Conservation (phyloP, 2,797 vertebrate species). For the Etheostoma nigrum region DNA sequence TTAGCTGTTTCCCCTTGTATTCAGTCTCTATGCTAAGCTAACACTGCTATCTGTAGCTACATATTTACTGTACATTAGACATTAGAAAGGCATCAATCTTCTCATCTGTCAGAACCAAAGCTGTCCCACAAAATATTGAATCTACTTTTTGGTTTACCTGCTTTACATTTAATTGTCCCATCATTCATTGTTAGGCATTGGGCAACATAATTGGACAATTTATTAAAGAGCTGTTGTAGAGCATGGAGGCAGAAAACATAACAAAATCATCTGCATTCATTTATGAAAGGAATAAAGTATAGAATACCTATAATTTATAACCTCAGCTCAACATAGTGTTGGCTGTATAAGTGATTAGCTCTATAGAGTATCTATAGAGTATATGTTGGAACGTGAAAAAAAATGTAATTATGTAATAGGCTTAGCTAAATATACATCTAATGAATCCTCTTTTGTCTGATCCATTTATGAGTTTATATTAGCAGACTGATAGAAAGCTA, state of each 20-base stretch:
- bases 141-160: background rate
- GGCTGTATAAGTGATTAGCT: background rate
- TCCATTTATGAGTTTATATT: conserved; percentile 49
- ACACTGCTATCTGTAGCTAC: background rate
- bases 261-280: conserved; percentile 13
- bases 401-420: conserved; percentile 16
- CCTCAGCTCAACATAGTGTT: background rate
- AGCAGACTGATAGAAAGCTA: conserved; percentile 34
- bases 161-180: background rate
- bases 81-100: background rate
- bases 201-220: background rate
- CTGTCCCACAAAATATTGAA: background rate
- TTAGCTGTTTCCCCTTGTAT: background rate
- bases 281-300: background rate
- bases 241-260: background rate
- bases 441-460: conserved; percentile 48
- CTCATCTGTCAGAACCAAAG: background rate
- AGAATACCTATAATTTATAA: background rate
- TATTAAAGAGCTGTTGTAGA: background rate
- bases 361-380: background rate
- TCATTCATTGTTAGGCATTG: background rate
- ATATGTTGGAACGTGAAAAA: conserved; percentile 8
- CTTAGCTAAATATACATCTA: conserved; percentile 37
- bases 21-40: background rate
- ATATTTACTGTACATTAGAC: background rate